phyloP scores from a whole-genome alignment of 2,888 invertebrate species.

The Schizaphis graminum region DNA sequence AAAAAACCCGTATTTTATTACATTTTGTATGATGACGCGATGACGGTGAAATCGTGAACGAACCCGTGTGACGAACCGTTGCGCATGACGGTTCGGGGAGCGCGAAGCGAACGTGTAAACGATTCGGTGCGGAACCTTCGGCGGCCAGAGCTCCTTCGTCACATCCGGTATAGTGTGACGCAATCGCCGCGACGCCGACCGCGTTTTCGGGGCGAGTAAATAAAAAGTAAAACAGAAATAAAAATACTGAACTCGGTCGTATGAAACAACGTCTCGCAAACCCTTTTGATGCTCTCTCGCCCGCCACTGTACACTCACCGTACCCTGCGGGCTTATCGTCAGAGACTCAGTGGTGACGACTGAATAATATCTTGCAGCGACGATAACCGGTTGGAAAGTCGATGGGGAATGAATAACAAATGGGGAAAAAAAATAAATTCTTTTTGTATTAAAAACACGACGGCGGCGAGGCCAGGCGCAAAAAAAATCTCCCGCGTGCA shows the following conservation, averaged over 20 bases:
- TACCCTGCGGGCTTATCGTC: background rate
- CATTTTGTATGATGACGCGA: background rate
- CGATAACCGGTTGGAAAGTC: conserved; percentile 15
- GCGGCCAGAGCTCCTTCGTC: background rate
- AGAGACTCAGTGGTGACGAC: background rate
- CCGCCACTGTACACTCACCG: background rate
- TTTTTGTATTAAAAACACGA: background rate
- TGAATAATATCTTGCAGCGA: background rate
- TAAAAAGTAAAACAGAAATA: background rate
- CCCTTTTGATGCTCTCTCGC: background rate
- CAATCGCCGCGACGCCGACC: background rate
- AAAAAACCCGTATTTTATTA: conserved; percentile 19
- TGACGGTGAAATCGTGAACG: conserved; percentile 13
- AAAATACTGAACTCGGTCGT: background rate
- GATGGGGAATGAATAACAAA: background rate
- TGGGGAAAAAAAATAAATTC: background rate
- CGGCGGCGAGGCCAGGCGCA: background rate
- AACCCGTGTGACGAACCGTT: background rate
- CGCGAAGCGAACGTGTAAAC: background rate
- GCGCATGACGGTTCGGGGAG: background rate
- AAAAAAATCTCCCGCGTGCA: conserved; percentile 5
- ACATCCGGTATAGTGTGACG: conserved; percentile 17
- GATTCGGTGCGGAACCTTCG: background rate
- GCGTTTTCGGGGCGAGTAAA: background rate
- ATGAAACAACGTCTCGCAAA: background rate